These are phyloP conservation scores for Scartelaos histophorus DNA, from an alignment of 2,113 vertebrate species.

Conservation along the genomic window DNA sequence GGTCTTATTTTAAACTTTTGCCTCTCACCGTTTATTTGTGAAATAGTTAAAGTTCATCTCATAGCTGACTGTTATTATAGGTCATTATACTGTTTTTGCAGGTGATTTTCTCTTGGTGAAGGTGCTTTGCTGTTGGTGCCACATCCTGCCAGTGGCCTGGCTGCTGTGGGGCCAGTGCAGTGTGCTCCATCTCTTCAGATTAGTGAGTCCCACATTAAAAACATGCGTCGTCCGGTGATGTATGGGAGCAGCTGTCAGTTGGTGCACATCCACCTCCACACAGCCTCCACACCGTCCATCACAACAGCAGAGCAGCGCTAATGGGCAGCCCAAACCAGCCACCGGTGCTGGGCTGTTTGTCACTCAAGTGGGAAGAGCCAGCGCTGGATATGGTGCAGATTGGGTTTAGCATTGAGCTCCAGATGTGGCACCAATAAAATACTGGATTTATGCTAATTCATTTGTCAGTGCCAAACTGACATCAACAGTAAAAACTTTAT, in stretches of 20 bases:
- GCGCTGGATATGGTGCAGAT: slow-evolving; percentile 14
- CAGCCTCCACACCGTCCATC: slow-evolving; percentile 37
- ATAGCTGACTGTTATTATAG: neutral
- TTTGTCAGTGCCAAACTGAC: slow-evolving; percentile 9
- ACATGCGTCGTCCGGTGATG: slow-evolving; percentile 25
- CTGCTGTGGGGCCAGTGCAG: slow-evolving; percentile 12
- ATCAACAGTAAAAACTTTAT: neutral
- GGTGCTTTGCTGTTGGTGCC: slow-evolving; percentile 1
- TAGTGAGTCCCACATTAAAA: slow-evolving; percentile 36
- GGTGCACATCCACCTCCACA: slow-evolving; percentile 50
- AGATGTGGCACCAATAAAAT: neutral
- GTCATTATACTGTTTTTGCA: neutral
- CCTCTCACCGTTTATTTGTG: neutral
- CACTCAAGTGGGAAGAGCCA: neutral
- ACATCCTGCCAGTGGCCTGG: neutral
- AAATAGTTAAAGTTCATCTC: neutral
- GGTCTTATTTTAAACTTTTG: neutral
- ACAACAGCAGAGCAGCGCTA: slow-evolving; percentile 31
- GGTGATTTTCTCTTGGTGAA: neutral
- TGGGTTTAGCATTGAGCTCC: slow-evolving; percentile 19
- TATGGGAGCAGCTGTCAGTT: slow-evolving; percentile 47
- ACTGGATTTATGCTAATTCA: neutral
- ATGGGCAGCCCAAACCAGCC: slow-evolving; percentile 28
- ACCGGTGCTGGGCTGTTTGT: slow-evolving; percentile 14
- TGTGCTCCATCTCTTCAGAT: slow-evolving; percentile 20